Conservation (phyloP, 2,888 invertebrate species). For the Trachelus stipa region DNA sequence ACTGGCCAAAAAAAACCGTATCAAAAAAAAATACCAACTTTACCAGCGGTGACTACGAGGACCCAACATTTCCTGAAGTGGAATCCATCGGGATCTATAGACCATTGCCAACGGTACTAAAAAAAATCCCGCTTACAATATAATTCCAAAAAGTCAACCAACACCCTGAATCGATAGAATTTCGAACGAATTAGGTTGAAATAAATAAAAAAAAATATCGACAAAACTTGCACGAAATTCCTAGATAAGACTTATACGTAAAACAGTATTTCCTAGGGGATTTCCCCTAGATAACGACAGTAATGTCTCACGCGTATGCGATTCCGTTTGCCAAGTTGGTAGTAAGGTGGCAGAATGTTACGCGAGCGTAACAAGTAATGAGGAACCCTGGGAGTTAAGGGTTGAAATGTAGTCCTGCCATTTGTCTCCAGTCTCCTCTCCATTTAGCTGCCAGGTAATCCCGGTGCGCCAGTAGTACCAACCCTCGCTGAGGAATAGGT, state of each 20-base stretch:
- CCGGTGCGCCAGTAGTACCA: background rate
- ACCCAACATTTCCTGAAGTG: too few relatives aligned
- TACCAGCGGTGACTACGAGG: too few relatives aligned
- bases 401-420: background rate
- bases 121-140: too few relatives aligned
- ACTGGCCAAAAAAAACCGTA: too few relatives aligned
- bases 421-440: background rate
- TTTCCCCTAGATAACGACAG: background rate
- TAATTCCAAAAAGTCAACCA: too few relatives aligned
- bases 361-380: background rate
- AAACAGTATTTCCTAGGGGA: background rate
- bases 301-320: background rate
- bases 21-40: too few relatives aligned
- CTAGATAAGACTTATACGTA: background rate
- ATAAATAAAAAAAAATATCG: background rate
- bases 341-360: background rate
- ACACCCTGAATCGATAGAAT: too few relatives aligned
- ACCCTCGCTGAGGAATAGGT: background rate
- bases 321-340: background rate
- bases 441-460: background rate
- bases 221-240: background rate
- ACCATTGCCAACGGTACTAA: too few relatives aligned
- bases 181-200: too few relatives aligned
- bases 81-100: too few relatives aligned
- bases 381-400: background rate